These are phyloP conservation scores for Colletes latitarsis DNA, from an alignment of 1,140 invertebrate genomes.

Conservation along the genomic window DNA sequence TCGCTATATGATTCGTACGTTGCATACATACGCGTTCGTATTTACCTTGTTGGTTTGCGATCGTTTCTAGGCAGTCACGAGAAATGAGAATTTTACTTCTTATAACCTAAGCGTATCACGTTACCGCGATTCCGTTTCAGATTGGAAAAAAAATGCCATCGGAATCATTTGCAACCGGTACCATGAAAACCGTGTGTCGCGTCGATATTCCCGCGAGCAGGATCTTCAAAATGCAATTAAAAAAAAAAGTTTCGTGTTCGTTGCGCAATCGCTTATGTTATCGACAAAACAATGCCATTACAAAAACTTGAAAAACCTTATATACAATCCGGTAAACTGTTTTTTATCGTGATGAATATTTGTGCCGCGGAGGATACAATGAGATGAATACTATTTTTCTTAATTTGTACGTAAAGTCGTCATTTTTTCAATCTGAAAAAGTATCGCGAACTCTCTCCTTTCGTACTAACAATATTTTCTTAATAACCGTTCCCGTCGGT, in stretches of 20 bases:
- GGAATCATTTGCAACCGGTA: not conserved
- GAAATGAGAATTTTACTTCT: conserved; percentile 19
- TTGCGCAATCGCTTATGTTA: not conserved
- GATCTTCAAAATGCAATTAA: not conserved
- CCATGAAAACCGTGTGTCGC: not conserved
- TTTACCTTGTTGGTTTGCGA: not conserved
- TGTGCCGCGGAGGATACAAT: not conserved
- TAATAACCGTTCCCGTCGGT: not conserved
- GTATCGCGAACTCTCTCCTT: not conserved
- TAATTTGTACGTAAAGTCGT: not conserved
- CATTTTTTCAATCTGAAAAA: conserved; percentile 41
- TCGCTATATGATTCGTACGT: conserved; percentile 1
- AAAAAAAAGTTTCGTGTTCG: conserved; percentile 1
- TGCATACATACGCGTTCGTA: not conserved
- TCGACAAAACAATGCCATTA: conserved; percentile 14
- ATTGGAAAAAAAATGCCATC: conserved; percentile 39
- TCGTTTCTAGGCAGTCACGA: not conserved
- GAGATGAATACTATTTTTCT: not conserved
- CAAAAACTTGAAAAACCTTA: conserved; percentile 10
- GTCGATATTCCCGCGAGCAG: not conserved
- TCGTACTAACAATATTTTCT: not conserved
- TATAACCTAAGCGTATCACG: conserved; percentile 41
- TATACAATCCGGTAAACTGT: not conserved
- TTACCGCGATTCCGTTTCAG: conserved; percentile 29
- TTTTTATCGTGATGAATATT: not conserved